Percentiles rank a stretch among this genome's conserved stretches.
Evolutionary conservation across 1,140 invertebrate genomes (phyloP).

Genomic region (Palaemon carinicauda): DNA sequence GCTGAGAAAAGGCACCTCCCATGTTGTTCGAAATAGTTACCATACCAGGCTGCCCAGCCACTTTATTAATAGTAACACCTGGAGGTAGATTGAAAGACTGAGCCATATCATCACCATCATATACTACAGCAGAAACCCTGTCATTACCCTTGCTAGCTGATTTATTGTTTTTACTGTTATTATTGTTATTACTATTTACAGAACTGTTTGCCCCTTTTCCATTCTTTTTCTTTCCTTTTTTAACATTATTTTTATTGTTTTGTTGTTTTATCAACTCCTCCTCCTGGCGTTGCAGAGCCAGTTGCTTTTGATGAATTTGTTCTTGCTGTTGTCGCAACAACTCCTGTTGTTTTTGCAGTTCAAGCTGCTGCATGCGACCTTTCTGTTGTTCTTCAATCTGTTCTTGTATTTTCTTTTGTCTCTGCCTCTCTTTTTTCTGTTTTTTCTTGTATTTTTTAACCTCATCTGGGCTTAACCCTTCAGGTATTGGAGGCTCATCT

Average conservation of each 20-base stretch:
- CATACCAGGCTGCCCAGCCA: conserved; percentile 60
- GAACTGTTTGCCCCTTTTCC: conserved; percentile 54
- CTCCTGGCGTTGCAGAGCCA: conserved; percentile 50
- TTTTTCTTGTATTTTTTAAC: conserved; percentile 60
- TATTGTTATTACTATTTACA: not conserved
- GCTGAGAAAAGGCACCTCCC: conserved; percentile 54
- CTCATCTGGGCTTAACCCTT: conserved; percentile 41
- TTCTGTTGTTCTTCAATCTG: conserved; percentile 45
- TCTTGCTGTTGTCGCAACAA: conserved; percentile 50
- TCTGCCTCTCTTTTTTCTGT: conserved; percentile 60
- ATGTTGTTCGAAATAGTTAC: conserved; percentile 59
- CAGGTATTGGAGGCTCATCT: conserved; percentile 19
- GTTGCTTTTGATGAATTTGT: conserved; percentile 51
- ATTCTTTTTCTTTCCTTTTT: conserved; percentile 69
- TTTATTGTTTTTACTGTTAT: conserved; percentile 14
- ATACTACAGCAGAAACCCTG: conserved; percentile 50
- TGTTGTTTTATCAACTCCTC: conserved; percentile 61
- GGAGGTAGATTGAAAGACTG: conserved; percentile 53
- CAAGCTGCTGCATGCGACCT: conserved; percentile 58
- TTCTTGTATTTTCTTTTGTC: conserved; percentile 59
- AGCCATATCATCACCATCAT: conserved; percentile 57
- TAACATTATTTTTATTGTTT: conserved; percentile 61
- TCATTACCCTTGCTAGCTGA: not conserved
- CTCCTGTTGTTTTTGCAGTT: conserved; percentile 60
- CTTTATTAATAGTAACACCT: conserved; percentile 59